phyloP scores from a whole-genome alignment of 1,140 invertebrate genomes.

The Nebria ingens region DNA sequence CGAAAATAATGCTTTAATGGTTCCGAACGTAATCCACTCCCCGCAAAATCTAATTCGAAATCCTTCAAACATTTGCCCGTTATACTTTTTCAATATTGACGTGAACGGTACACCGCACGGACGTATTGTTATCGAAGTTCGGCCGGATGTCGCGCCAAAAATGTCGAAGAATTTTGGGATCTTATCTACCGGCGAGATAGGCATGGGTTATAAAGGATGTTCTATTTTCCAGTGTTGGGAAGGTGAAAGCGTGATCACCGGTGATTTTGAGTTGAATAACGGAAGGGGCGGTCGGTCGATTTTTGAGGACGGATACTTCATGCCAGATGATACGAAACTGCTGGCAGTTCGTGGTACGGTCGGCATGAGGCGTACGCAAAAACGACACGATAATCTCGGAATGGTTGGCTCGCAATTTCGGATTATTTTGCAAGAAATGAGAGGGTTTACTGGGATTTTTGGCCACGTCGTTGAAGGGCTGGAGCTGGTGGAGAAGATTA shows the following conservation, averaged over 20 bases:
- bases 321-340: constrained; percentile 72
- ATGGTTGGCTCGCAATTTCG: constrained; percentile 78
- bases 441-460: constrained; percentile 73
- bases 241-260: constrained; percentile 67
- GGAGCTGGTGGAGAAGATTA: constrained; percentile 69
- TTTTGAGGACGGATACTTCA: constrained; percentile 65
- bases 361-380: constrained; percentile 73
- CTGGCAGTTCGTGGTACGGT: constrained; percentile 64
- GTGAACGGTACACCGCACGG: constrained; percentile 59
- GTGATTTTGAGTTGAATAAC: constrained; percentile 72
- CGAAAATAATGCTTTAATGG: constrained; percentile 28
- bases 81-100: constrained; percentile 69
- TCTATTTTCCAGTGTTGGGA: constrained; percentile 74
- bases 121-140: constrained; percentile 71
- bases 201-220: constrained; percentile 69
- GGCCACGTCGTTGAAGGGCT: constrained; percentile 71
- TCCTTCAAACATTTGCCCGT: constrained; percentile 47
- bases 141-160: constrained; percentile 74
- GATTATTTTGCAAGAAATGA: constrained; percentile 68
- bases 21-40: constrained; percentile 32
- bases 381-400: constrained; percentile 65
- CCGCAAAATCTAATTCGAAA: constrained; percentile 38
- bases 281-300: constrained; percentile 68
- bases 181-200: constrained; percentile 67
- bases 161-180: constrained; percentile 84